These are phyloP conservation scores for Ochropacha duplaris DNA, from an alignment of 2,888 invertebrate species.

Conservation along the genomic window DNA sequence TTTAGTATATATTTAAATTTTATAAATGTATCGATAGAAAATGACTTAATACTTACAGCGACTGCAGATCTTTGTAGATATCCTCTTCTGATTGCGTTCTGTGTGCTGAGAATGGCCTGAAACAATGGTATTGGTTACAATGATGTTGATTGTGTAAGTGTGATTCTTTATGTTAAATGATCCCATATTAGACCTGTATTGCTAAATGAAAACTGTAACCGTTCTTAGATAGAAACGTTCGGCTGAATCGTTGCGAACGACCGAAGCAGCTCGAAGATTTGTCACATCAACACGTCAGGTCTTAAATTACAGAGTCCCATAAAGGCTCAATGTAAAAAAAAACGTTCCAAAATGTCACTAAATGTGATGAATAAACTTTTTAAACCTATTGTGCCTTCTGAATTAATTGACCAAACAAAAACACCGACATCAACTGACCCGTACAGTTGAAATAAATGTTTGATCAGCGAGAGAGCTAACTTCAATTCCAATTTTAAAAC, in stretches of 20 bases:
- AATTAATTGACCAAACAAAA: neutral
- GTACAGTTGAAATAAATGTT: neutral
- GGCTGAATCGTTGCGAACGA: too few species aligned
- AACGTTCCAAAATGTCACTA: too few species aligned
- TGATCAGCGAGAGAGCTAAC: neutral
- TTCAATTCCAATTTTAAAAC: neutral
- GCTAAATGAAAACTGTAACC: too few species aligned
- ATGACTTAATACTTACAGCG: conserved; percentile 85
- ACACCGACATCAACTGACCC: neutral
- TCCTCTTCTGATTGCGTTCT: conserved; percentile 91
- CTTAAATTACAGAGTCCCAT: too few species aligned
- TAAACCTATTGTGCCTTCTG: too few species aligned
- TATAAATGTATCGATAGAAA: neutral
- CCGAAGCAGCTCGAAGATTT: too few species aligned
- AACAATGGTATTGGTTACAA: conserved; percentile 40
- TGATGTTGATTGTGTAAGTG: neutral
- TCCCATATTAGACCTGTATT: too few species aligned
- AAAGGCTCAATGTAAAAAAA: too few species aligned
- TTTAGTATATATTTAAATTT: neutral
- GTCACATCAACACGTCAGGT: too few species aligned
- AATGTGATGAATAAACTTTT: too few species aligned
- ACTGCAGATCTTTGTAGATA: conserved; percentile 92
- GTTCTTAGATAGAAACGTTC: too few species aligned
- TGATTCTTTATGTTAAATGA: neutral
- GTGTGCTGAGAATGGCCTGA: conserved; percentile 92